Evolutionary conservation across 2,888 invertebrate species (phyloP), one percentile per base, ranked within the genome.

Genomic region (Tortricodes alternella): DNA sequence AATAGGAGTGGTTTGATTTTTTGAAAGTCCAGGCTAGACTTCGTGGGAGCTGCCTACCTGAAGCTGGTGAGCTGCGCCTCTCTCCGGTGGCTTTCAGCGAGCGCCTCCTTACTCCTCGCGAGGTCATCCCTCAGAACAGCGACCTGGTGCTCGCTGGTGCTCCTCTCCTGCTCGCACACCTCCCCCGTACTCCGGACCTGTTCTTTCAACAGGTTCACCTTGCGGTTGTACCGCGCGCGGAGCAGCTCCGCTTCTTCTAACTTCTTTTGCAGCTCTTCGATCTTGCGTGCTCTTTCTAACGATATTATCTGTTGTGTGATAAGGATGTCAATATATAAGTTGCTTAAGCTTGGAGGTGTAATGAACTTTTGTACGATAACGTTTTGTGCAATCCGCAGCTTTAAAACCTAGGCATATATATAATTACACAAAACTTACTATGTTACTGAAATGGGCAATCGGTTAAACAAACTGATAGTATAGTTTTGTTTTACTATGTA

Each of bases 231-330:
- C 34, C 95, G 92, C 1, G 94, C 94, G 48, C 96, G 92, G 23
- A 96, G 85, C 65, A 95, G 92, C 73, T 97, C 97, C 35, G 96
- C 93, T 74, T 97, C 97, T 37, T 96, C 94, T 19, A 96, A 81
- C 62, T 95, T 94, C 75, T 95, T 95, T 64, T 96, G 95, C 2
- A 97, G 85, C 60, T 97, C 96, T 73, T 97, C 96, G 50, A 96
- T 93, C 84, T 96, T 96, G 19, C 96, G 92, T 1, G 95, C 96
- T 23, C 96, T 92, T 78, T 97, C 97, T 67, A 97, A 75, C 0
- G 96, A 94, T 13, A 96, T 94, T 69, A 96, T 96, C 96, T 96
- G 77, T 21, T 3, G 3, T 3, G n/a, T 0, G 5, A 27, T n/a
- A n/a, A n/a, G n/a, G n/a, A n/a, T n/a, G n/a, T n/a, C n/a, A n/a